Percentiles rank a stretch among this genome's conserved stretches.
Conservation (phyloP, 2,888 invertebrate genomes). For the Sinotaia quadrata region DNA sequence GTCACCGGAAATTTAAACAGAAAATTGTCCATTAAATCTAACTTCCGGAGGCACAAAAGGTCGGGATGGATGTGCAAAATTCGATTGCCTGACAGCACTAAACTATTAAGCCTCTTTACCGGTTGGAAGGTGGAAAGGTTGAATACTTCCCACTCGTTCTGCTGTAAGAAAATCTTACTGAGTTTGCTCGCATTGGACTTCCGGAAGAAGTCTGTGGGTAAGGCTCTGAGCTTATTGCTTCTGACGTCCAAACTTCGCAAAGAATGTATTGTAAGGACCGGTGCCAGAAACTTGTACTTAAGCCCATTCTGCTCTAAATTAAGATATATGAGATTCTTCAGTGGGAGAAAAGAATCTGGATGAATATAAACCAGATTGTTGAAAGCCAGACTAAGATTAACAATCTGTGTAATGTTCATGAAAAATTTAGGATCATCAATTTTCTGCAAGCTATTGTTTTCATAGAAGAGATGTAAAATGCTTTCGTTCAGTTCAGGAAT, state of each 20-base stretch:
- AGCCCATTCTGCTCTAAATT: not conserved
- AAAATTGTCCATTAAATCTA: conserved; percentile 22
- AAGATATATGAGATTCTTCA: not conserved
- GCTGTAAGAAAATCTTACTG: conserved; percentile 8
- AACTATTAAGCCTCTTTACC: conserved; percentile 5
- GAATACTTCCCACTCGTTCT: conserved; percentile 7
- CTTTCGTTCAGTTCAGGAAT: not conserved
- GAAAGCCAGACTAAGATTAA: not conserved
- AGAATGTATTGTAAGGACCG: conserved; percentile 13
- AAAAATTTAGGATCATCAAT: conserved; percentile 6
- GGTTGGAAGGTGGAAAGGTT: conserved; percentile 11
- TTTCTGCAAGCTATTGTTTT: conserved; percentile 21
- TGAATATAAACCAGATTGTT: conserved; percentile 8
- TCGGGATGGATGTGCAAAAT: not conserved
- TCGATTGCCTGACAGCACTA: conserved; percentile 8
- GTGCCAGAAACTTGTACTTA: conserved; percentile 2
- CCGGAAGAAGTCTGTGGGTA: conserved; percentile 18
- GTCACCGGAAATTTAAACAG: conserved; percentile 22
- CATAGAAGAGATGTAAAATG: not conserved
- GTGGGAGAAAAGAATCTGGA: not conserved
- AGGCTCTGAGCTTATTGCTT: not conserved
- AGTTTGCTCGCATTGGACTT: not conserved
- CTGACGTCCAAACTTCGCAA: conserved; percentile 17
- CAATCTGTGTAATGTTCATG: not conserved
- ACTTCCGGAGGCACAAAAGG: not conserved